Base-by-base conservation (phyloP, 1,140 invertebrate genomes). In the Aphaenogaster floridana region DNA sequence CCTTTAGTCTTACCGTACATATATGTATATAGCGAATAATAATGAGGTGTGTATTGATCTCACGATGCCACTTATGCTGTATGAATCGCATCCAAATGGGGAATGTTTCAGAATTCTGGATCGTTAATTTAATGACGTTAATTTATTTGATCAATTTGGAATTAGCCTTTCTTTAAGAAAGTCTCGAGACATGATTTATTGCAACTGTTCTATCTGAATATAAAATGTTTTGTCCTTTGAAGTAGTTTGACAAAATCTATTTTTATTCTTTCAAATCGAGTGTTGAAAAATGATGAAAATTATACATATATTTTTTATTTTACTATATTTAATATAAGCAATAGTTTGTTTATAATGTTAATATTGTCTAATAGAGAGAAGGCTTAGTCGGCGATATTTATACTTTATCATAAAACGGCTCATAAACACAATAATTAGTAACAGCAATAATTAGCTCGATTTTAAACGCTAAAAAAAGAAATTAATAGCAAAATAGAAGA, bases 101-200 rank as follows among this genome's bases (percentile, higher is more conserved):
- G 57, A 78, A 78, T 63, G 48, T 48, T 78, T 63, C 42, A 54
- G 36, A 54, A 69, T 68, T n/a, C 3, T 13, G 36, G 36, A 54
- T 80, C 34, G 17, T 80, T 54, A 68, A 21, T 80, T 69, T 63
- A 45, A 69, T 69, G 48, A 69, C 8, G 15, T 21, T 66, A 66
- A 66, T 34, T 17, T 52, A 15, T 68, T 54, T 52, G 34, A 69
- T 80, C 50, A 69, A 54, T 42, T 17, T 69, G 48, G 2, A 54
- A 57, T 69, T 42, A 50, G 36, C 2, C 28, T 17, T 52, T 50
- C 2, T 9, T 63, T n/a, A 48, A 8, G 39, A 78, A 45, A 17
- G 2, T 48, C n/a, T 45, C 11, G 57, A 48, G 57, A 64, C 21
- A 45, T 78, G 15, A 45, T 61, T 3, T 61, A 3, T 45, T 78